These are phyloP conservation scores for Batillaria attramentaria DNA, from an alignment of 1,140 invertebrate genomes.

Conservation along the genomic window DNA sequence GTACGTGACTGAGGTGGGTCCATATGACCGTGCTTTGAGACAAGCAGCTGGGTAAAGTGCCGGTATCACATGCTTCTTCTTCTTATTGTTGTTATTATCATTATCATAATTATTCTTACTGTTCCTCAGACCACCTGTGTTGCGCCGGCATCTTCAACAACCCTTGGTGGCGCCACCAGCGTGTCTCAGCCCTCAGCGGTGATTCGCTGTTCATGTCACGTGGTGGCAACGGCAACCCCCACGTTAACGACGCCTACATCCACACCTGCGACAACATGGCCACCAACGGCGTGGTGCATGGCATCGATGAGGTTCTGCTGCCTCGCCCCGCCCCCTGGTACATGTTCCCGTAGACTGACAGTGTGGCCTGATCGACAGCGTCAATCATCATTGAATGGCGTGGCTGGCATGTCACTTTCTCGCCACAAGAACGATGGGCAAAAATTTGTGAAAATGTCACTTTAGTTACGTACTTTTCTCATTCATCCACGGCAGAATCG, in stretches of 20 bases:
- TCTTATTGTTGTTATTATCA: neutral
- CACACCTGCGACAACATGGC: constrained; percentile 71
- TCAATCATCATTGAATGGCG: too few relatives aligned
- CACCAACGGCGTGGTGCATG: constrained; percentile 76
- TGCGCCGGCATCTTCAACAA: constrained; percentile 44
- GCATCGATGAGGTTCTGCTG: constrained; percentile 72
- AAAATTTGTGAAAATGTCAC: neutral
- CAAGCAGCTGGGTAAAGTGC: neutral
- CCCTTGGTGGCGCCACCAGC: constrained; percentile 24
- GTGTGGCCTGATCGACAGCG: too few relatives aligned
- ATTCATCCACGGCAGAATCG: too few relatives aligned
- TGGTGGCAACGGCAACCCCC: constrained; percentile 20
- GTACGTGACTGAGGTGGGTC: too few relatives aligned
- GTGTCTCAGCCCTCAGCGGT: constrained; percentile 29
- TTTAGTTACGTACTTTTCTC: neutral
- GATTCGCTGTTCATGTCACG: constrained; percentile 33
- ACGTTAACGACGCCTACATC: constrained; percentile 37
- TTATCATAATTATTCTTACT: too few relatives aligned
- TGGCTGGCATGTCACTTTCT: neutral
- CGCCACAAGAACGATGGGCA: neutral
- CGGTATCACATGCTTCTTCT: too few relatives aligned
- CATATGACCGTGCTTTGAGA: neutral
- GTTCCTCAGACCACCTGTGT: constrained; percentile 36
- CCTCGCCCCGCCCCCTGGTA: neutral
- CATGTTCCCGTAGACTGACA: neutral